Conservation (phyloP, 2,797 vertebrate genomes). For the Malurus splendens region DNA sequence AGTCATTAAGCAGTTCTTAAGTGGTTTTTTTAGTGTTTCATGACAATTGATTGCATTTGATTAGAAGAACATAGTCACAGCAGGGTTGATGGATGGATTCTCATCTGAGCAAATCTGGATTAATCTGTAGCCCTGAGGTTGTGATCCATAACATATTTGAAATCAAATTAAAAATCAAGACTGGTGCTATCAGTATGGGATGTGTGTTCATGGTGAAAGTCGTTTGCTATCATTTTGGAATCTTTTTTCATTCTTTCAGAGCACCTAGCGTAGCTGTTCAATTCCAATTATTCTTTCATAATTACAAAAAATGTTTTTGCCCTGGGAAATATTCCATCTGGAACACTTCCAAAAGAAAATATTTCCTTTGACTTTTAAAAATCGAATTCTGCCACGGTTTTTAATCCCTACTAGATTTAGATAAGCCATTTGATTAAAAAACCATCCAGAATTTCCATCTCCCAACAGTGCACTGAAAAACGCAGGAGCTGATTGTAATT, state of each 20-base stretch:
- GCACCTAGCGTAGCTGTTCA: not conserved
- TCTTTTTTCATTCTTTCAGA: not conserved
- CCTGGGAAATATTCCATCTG: not conserved
- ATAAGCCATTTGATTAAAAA: not conserved
- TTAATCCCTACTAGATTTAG: not conserved
- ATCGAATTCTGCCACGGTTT: not conserved
- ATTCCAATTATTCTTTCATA: conserved; percentile 1
- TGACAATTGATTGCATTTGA: not conserved
- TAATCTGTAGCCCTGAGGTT: not conserved
- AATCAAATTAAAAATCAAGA: conserved; percentile 3
- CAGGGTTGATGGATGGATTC: not conserved
- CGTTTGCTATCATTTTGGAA: not conserved
- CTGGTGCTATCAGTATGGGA: not conserved
- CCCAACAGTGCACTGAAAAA: not conserved
- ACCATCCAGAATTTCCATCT: not conserved
- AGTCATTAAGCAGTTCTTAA: not conserved
- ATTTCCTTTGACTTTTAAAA: conserved; percentile 19
- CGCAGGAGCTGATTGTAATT: not conserved
- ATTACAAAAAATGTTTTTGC: not conserved
- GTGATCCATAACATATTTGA: not conserved
- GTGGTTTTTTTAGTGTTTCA: not conserved
- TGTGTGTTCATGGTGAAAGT: not conserved
- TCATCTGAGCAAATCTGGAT: not conserved
- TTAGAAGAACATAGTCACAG: not conserved
- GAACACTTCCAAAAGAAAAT: conserved; percentile 16